Base-by-base conservation (phyloP, 2,888 invertebrate species). In the Himalopsyche japonica region DNA sequence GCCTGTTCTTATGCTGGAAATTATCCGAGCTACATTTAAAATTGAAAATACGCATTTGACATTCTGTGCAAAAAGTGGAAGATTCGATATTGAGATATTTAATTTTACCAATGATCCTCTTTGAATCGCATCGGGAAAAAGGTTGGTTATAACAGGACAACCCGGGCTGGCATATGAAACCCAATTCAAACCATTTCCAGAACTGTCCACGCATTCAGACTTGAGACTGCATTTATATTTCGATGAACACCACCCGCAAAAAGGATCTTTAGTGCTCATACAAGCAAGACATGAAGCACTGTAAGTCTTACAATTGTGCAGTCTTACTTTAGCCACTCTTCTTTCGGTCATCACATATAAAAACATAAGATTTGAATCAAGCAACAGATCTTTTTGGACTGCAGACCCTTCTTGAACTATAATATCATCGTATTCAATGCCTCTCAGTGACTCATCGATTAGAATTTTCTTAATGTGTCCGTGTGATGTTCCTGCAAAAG, bases 201-300 rank as follows among this genome's bases (percentile, higher is more conserved):
- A 97, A 87, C 97, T 97, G 89, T 97, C 97, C 89, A 97, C 96
- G 90, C 99, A 99, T 89, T 97, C 97, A 82, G 97, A 96, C 87
- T 97, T 94, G 84, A 98, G 92, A 88, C 97, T 98, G 91, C 99
- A 99, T 94, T 97, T 98, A 92, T 98, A 98, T 91, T 98, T 98
- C 88, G 98, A 92, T 49, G 98, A 97, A 93, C 98, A 98, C 98
- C 98, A 98, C 86, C 98, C 98, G 91, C 98, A 99, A 90, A 98
- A 98, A 0, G 98, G 98, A 93, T 98, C 98, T 90, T 97, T 96
- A 87, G 97, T 98, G 88, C 96, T 97, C 87, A 98, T 94, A 91
- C 98, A 98, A 89, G 97, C 96, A 91, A 96, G 95, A 91, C 98
- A 98, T 84, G 97, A 97, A 90, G 95, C 15, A 15, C 43, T 95